Conservation (phyloP, 2,888 invertebrate genomes). For the Macaria notata region DNA sequence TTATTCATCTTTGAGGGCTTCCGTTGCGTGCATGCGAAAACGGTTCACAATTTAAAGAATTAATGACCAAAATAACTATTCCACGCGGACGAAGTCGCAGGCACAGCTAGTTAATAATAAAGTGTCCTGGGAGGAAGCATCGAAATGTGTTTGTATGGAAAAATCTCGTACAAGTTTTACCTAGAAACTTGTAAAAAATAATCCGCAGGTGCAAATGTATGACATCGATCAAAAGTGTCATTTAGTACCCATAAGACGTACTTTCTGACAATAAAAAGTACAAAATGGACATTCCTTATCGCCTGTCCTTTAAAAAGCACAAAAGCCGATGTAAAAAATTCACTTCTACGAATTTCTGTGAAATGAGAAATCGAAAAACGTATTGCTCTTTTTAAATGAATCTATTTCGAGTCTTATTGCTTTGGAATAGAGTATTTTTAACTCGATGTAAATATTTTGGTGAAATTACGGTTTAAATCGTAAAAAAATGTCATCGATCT, state of each 20-base stretch:
- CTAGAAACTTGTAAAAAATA: background rate
- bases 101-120: too few relatives aligned
- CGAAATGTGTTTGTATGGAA: too few relatives aligned
- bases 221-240: conserved; percentile 74
- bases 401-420: background rate
- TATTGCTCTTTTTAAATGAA: conserved; percentile 1
- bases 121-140: too few relatives aligned
- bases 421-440: conserved; percentile 1
- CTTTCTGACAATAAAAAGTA: conserved; percentile 57
- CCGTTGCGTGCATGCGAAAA: too few relatives aligned
- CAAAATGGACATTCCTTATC: conserved; percentile 78
- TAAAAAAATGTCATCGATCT: conserved; percentile 70
- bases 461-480: conserved; percentile 15
- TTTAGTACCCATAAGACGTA: conserved; percentile 53
- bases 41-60: too few relatives aligned
- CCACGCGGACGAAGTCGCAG: too few relatives aligned
- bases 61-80: too few relatives aligned
- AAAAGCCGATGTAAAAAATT: conserved; percentile 59
- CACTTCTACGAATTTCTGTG: conserved; percentile 35
- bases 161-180: background rate
- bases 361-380: conserved; percentile 2
- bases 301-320: conserved; percentile 68
- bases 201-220: conserved; percentile 23
- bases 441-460: background rate
- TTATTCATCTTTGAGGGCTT: too few relatives aligned